Base-by-base conservation (phyloP, 92 coral and sea anemone genomes). In the Zoanthus sansibaricus region DNA sequence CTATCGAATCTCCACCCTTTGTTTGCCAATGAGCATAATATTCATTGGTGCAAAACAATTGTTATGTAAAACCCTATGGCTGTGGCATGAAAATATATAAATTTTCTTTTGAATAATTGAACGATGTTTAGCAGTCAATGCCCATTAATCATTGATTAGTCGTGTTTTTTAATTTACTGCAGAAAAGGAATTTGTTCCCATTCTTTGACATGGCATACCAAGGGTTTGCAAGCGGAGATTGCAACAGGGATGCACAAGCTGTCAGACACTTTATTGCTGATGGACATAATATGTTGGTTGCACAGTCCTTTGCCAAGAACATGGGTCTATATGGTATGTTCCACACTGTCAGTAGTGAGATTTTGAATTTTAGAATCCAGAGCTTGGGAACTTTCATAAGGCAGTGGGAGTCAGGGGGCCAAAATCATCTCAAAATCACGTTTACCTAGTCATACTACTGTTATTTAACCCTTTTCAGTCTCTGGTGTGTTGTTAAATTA, bases 131-230 rank as follows among this genome's bases (percentile, higher is more conserved):
- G 21, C 25, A 9, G n/a, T 15, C 20, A 17, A 14, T 58, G 17
- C n/a, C 0, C 66, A 58, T 12, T 58, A 17, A 58, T 20, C 20
- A 62, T 20, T 62, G 69, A 2, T 9, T 62, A 31, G 10, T 62
- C n/a, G 69, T 7, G 12, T 30, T 8, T 30, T 8, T 69, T 9
- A 20, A 6, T 69, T 30, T 30, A 3, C 31, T 31, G 1, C 75
- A 96, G 98, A 91, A 93, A 83, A 89, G 96, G 18, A 89, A 95
- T 54, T 91, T 97, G 83, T 93, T 92, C 77, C 98, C 99, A 70
- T 97, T 88, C 82, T 97, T 97, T 74, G 99, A 97, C 95, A 97
- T 97, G 99, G 99, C 99, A 0, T 97, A 97, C 93, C 99, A 97
- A 93, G 99, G 99, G 7, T 97, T 97, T 89, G 99, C 99, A 5